These are phyloP conservation scores for Unio pictorum DNA, from an alignment of 2,888 invertebrate genomes.

Conservation along the genomic window DNA sequence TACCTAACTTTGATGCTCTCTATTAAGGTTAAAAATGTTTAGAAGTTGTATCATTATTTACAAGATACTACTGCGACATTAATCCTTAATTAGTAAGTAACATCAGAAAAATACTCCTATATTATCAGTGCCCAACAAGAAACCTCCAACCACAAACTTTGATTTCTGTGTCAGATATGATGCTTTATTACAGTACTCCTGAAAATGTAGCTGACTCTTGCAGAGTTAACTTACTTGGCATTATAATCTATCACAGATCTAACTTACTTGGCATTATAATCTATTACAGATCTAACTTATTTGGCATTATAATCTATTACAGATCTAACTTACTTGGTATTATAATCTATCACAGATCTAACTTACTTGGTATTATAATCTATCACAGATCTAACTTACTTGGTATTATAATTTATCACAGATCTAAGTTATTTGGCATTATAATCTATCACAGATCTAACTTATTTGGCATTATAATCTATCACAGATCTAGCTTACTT, in stretches of 20 bases:
- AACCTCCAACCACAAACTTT: no score
- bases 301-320: conserved; percentile 96
- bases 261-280: conserved; percentile 63
- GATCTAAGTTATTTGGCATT: conserved; percentile 81
- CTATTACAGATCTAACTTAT: conserved; percentile 65
- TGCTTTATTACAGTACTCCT: background rate
- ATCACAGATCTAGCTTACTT: conserved; percentile 72
- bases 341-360: no score
- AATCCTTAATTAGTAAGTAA: no score
- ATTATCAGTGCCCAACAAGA: no score
- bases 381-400: conserved; percentile 80
- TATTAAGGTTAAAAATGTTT: no score
- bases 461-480: conserved; percentile 80
- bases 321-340: conserved; percentile 76
- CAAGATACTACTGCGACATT: no score
- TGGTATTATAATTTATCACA: no score
- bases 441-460: conserved; percentile 91
- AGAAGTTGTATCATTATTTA: no score
- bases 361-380: conserved; percentile 91
- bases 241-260: conserved; percentile 95
- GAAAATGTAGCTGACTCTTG: background rate
- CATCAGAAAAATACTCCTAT: no score
- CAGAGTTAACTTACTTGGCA: conserved; percentile 77
- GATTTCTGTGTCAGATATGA: no score
- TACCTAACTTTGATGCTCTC: no score